phyloP scores from a whole-genome alignment of 1,140 invertebrate species.

The Pseudomyrmex dendroicus region DNA sequence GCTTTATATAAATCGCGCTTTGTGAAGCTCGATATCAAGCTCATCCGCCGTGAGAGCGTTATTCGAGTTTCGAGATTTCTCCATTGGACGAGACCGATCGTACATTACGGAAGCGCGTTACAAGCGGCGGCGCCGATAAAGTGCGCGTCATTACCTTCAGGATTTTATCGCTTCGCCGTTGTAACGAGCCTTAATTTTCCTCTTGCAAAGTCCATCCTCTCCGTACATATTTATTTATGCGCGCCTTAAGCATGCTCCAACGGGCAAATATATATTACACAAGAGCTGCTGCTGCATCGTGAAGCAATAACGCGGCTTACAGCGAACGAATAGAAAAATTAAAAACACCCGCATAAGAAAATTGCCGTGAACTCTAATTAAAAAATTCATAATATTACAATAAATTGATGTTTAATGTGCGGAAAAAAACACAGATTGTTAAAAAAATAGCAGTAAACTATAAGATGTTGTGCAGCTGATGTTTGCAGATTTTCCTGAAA shows the following conservation, averaged over 20 bases:
- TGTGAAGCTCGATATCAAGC: background rate
- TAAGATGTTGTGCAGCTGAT: too few relatives aligned
- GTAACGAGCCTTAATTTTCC: constrained; percentile 70
- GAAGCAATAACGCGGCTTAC: constrained; percentile 32
- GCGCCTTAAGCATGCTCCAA: constrained; percentile 16
- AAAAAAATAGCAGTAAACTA: too few relatives aligned
- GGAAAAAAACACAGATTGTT: background rate
- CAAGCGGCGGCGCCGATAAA: constrained; percentile 47
- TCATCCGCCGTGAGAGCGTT: constrained; percentile 43
- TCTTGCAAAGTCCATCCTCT: constrained; percentile 34
- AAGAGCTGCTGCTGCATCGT: constrained; percentile 16
- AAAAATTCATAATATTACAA: constrained; percentile 2
- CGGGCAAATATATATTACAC: constrained; percentile 40
- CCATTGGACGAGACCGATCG: background rate
- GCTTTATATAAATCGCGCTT: background rate
- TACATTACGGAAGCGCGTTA: constrained; percentile 40
- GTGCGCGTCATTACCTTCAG: constrained; percentile 53
- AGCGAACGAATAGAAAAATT: constrained; percentile 34
- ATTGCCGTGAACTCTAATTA: constrained; percentile 33
- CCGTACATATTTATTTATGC: constrained; percentile 51
- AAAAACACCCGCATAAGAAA: constrained; percentile 22
- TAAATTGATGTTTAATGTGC: background rate
- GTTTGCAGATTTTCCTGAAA: too few relatives aligned
- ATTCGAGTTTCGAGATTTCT: constrained; percentile 56
- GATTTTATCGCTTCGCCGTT: constrained; percentile 54